Percentiles rank a stretch among this genome's conserved stretches.
Evolutionary conservation across 2,797 vertebrate species (phyloP).

Genomic region (Taenioides sp.): DNA sequence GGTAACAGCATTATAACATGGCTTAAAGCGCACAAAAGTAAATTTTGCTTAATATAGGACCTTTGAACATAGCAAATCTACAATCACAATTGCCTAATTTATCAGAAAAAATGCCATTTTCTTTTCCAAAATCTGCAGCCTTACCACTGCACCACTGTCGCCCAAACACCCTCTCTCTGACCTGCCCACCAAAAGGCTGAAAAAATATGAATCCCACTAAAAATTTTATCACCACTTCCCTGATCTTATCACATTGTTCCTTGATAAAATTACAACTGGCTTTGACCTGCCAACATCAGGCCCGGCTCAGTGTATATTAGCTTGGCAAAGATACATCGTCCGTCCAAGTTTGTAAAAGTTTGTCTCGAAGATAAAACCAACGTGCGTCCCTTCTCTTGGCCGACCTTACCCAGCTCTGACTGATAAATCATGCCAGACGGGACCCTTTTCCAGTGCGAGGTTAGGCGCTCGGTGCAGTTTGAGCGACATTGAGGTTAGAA

Average conservation of each 20-base stretch:
- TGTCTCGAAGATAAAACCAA: conserved; percentile 25
- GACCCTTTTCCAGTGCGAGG: conserved; percentile 27
- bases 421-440: conserved; percentile 53
- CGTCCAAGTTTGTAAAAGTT: conserved; percentile 37
- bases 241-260: not conserved
- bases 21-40: too few species aligned
- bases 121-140: too few species aligned
- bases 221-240: not conserved
- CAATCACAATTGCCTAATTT: too few species aligned
- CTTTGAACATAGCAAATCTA: too few species aligned
- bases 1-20: too few species aligned
- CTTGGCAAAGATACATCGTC: not conserved
- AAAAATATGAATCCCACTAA: not conserved
- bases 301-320: conserved; percentile 1
- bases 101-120: too few species aligned
- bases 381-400: conserved; percentile 29
- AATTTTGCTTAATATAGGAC: too few species aligned
- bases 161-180: not conserved
- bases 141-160: too few species aligned
- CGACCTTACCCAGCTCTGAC: conserved; percentile 45
- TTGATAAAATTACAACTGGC: not conserved
- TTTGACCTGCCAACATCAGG: not conserved
- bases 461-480: conserved; percentile 33
- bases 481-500: conserved; percentile 40
- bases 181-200: not conserved